These are phyloP conservation scores for Prionailurus bengalensis DNA, from an alignment of 2,113 vertebrate genomes.

Conservation along the genomic window DNA sequence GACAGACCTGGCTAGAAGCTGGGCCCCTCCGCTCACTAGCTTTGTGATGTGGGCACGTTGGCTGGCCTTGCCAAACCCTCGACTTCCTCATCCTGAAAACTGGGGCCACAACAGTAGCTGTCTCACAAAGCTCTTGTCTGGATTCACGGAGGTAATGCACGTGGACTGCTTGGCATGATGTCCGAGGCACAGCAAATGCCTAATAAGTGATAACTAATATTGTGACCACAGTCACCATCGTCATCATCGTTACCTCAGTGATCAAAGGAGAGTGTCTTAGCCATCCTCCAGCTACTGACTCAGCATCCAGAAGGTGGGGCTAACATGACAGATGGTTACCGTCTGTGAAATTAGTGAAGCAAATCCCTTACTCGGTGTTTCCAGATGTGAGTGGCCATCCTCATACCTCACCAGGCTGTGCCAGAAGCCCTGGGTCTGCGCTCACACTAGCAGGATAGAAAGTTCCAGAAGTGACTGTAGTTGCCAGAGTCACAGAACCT, in stretches of 20 bases:
- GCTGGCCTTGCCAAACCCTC: background rate
- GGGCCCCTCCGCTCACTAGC: background rate
- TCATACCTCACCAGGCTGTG: too few species aligned
- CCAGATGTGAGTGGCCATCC: background rate
- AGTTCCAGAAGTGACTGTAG: background rate
- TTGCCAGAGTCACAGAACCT: background rate
- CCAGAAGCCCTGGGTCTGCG: background rate
- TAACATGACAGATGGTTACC: background rate
- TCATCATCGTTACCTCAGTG: too few species aligned
- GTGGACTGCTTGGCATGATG: too few species aligned
- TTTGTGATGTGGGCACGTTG: background rate
- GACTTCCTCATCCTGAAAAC: background rate
- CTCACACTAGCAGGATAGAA: background rate
- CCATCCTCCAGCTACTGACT: background rate
- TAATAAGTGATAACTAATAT: too few species aligned
- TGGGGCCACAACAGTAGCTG: rapidly evolving
- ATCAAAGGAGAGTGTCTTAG: background rate
- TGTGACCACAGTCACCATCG: background rate
- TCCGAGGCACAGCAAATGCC: too few species aligned
- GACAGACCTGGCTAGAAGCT: background rate
- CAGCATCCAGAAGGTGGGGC: background rate
- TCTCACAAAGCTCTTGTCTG: background rate
- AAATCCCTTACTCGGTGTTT: too few species aligned
- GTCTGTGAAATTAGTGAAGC: background rate
- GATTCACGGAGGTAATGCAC: too few species aligned